Percentiles rank a stretch among this genome's conserved stretches.
Conservation (phyloP, 2,888 invertebrate genomes). For the Stomorhina lunata region DNA sequence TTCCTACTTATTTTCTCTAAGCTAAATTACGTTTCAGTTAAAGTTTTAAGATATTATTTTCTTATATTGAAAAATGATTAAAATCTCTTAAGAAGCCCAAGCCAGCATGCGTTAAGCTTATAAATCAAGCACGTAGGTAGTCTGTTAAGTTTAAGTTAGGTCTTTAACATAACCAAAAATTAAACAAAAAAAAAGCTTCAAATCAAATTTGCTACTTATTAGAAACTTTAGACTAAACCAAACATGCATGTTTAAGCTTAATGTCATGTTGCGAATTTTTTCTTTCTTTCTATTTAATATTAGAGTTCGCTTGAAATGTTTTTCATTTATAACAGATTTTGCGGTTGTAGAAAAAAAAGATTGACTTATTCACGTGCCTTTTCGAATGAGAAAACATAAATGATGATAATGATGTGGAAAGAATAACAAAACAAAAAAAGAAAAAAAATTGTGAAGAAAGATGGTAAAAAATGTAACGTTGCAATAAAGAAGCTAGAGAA, state of each 20-base stretch:
- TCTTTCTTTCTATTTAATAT: constrained; percentile 24
- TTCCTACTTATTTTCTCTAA: background rate
- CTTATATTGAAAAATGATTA: background rate
- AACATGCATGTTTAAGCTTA: constrained; percentile 33
- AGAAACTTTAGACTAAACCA: constrained; percentile 5
- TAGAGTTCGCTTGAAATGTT: constrained; percentile 41
- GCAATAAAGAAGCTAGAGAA: constrained; percentile 51
- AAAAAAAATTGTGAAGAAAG: background rate
- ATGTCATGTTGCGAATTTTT: constrained; percentile 47
- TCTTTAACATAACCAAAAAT: background rate
- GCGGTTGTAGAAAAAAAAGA: constrained; percentile 29
- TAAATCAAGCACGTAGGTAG: constrained; percentile 1
- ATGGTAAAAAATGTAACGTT: constrained; percentile 19
- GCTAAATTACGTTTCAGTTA: constrained; percentile 16
- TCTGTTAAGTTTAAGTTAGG: background rate
- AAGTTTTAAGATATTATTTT: background rate
- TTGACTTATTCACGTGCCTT: constrained; percentile 51
- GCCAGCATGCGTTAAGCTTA: background rate
- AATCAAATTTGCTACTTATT: background rate
- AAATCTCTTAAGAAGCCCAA: constrained; percentile 15
- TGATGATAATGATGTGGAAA: constrained; percentile 4
- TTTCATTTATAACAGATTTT: constrained; percentile 26
- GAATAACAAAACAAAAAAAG: background rate
- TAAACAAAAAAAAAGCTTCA: background rate
- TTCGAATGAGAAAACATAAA: constrained; percentile 37